These are phyloP conservation scores for Erpobdella octoculata DNA, from an alignment of 2,888 invertebrate species.

Conservation along the genomic window DNA sequence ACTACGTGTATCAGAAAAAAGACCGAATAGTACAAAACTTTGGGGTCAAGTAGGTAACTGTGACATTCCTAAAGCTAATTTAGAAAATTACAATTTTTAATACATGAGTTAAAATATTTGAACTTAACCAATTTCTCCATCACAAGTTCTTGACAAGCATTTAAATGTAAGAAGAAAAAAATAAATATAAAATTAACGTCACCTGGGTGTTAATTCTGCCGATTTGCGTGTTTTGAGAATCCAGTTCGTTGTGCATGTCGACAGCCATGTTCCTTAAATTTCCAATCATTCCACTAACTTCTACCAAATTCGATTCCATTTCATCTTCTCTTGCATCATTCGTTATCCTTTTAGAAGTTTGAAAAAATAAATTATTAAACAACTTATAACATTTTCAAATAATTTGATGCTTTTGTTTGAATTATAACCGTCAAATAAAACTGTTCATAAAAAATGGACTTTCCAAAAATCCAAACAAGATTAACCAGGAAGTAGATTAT, in stretches of 20 bases:
- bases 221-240: slow-evolving; percentile 92
- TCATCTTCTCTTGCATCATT: slow-evolving; percentile 96
- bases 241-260: slow-evolving; percentile 95
- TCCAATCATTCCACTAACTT: slow-evolving; percentile 93
- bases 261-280: slow-evolving; percentile 98
- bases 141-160: background rate
- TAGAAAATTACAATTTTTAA: background rate
- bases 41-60: no score
- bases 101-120: background rate
- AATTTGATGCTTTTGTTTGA: no score
- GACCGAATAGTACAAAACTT: no score
- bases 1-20: no score
- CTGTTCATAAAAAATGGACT: no score
- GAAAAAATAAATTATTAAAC: no score
- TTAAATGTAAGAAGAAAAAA: background rate
- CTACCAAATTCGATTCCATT: slow-evolving; percentile 97
- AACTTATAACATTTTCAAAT: no score
- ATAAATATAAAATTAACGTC: background rate
- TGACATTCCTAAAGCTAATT: no score
- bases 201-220: slow-evolving; percentile 98
- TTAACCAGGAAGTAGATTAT: no score
- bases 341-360: slow-evolving; percentile 69
- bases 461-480: no score
- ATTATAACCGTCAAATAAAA: no score
- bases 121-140: no score